Percentiles rank a stretch among this genome's conserved stretches.
Evolutionary conservation across 2,797 vertebrate species (phyloP).

Genomic region (Orientallactaga sibirica): DNA sequence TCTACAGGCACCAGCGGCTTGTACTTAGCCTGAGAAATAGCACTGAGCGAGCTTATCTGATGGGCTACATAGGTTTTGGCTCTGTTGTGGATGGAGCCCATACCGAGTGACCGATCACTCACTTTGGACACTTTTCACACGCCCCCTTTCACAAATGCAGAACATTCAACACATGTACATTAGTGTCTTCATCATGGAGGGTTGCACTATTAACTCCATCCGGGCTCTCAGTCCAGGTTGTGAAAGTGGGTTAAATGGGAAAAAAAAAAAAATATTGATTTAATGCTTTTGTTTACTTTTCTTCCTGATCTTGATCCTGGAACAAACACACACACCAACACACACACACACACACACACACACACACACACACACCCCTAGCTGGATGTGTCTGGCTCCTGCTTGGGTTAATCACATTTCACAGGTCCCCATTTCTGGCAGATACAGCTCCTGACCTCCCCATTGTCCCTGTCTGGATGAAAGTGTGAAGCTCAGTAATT

Average conservation of each 20-base stretch:
- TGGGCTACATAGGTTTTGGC: constrained; percentile 60
- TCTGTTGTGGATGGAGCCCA: neutral
- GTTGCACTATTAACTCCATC: constrained; percentile 1
- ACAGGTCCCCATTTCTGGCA: constrained; percentile 65
- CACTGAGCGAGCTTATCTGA: constrained; percentile 52
- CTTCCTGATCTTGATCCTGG: constrained; percentile 66
- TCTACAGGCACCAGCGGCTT: constrained; percentile 73
- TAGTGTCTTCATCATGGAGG: constrained; percentile 45
- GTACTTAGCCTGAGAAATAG: constrained; percentile 76
- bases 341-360: too few relatives aligned
- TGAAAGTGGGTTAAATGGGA: constrained; percentile 69
- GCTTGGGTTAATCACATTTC: constrained; percentile 80
- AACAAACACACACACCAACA: too few relatives aligned
- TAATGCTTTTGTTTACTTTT: constrained; percentile 74
- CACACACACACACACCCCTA: neutral
- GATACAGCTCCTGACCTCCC: constrained; percentile 75
- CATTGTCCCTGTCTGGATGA: constrained; percentile 79
- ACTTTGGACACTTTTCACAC: constrained; percentile 10
- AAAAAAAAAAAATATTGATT: constrained; percentile 71
- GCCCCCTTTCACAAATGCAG: neutral
- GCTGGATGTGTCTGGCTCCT: constrained; percentile 54
- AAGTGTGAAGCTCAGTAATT: constrained; percentile 76
- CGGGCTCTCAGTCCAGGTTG: constrained; percentile 5
- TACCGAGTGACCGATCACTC: constrained; percentile 23
- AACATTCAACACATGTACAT: neutral